Conservation (phyloP, 2,797 vertebrate species). For the Yasuhikotakia modesta region DNA sequence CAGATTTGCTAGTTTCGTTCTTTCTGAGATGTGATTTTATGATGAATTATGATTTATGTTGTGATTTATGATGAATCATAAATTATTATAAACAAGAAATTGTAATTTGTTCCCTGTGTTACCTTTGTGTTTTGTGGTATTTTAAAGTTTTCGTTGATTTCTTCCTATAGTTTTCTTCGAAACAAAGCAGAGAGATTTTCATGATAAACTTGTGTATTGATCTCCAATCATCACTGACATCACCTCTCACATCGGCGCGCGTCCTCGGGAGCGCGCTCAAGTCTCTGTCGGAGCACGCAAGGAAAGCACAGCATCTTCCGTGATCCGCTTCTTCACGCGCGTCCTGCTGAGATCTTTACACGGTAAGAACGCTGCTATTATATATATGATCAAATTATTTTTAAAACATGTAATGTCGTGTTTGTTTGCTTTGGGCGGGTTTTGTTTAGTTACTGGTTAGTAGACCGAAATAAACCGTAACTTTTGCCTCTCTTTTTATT, state of each 20-base stretch:
- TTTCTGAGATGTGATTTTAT: too few species aligned
- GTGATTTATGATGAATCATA: too few species aligned
- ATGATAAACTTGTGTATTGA: not conserved
- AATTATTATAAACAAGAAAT: too few species aligned
- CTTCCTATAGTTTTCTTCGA: too few species aligned
- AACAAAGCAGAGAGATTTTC: not conserved
- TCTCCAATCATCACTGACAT: conserved; percentile 54
- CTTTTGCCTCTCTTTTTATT: conserved; percentile 1
- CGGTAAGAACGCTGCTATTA: conserved; percentile 10
- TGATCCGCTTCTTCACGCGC: conserved; percentile 1
- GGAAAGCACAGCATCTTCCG: conserved; percentile 38
- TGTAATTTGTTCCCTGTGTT: too few species aligned
- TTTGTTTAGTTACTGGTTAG: not conserved
- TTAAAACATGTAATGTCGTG: not conserved
- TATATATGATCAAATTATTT: not conserved
- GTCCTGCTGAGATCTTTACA: conserved; percentile 7
- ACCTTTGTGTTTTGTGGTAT: too few species aligned
- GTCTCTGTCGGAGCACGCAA: conserved; percentile 61
- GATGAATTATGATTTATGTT: too few species aligned
- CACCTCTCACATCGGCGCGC: conserved; percentile 63
- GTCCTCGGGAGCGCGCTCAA: conserved; percentile 61
- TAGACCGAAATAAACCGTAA: not conserved
- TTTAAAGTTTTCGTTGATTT: too few species aligned
- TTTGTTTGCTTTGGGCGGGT: not conserved
- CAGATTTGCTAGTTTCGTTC: too few species aligned